Evolutionary conservation across 2,797 vertebrate species (phyloP), one percentile per base, ranked within the genome.

Genomic region (Prionace glauca): DNA sequence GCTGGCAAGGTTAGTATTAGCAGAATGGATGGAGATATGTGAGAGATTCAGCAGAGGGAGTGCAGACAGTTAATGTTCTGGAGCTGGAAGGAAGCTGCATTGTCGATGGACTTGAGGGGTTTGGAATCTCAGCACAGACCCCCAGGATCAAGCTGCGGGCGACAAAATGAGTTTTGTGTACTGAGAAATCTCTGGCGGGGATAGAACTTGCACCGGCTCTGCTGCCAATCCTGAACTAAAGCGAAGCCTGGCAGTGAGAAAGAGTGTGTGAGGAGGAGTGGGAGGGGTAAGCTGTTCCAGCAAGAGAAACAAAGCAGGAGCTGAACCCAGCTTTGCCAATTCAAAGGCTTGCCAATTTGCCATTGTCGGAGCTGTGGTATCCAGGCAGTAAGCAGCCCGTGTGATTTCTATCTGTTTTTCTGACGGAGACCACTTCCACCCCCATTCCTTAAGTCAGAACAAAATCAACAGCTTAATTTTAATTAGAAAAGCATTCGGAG

Each of bases 391-490:
- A 11, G 9, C 41, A 87, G 84, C 45, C 45, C 0, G 56, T 65
- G 60, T 5, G 56, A 32, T 20, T 62, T 62, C 32, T n/a, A 62
- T 90, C 60, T 1, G 4, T 29, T 29, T 12, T 41, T 8, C 87
- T n/a, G 87, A 90, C 62, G 12, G 62, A 65, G 87, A 32, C 87
- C 32, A 32, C 32, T 18, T 60, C 87, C 87, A n/a, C 29, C 29
- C 14, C 60, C 87, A 90, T 65, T 62, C 87, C 14, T 18, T 20
- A 62, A 62, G 60, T 90, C 87, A 90, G n/a, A 90, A 71, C 5
- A 60, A 90, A 90, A 90, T 62, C 87, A 62, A 62, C 87, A 65
- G 87, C 87, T 65, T 65, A 65, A 90, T 90, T 90, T 90, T 90
- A 90, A 90, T 90, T 62, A 90, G 87, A 90, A 62, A 90, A 90